Evolutionary conservation across 2,888 invertebrate genomes (phyloP).

Genomic region (Pristionchus maxplancki): DNA sequence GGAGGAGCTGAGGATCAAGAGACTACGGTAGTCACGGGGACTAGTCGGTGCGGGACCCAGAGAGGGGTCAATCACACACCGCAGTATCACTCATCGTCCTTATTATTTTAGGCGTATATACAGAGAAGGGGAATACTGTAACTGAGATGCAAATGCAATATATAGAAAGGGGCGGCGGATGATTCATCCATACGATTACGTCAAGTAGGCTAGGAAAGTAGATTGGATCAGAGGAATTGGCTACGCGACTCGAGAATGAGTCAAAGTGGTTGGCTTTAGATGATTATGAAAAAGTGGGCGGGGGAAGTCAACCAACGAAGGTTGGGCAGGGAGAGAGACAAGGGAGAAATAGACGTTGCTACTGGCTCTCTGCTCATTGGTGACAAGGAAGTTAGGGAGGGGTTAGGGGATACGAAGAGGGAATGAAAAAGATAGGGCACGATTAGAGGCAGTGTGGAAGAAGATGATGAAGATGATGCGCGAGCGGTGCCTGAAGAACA

Average conservation of each 20-base stretch:
- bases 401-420: not conserved
- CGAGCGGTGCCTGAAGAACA: not conserved
- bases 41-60: not conserved
- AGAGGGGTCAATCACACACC: not conserved
- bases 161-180: not conserved
- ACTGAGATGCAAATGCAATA: not conserved
- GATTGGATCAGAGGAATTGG: not conserved
- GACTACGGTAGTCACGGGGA: not conserved
- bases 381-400: not conserved
- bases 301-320: not conserved
- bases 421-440: not conserved
- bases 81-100: not conserved
- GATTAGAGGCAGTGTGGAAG: not conserved
- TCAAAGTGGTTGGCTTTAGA: not conserved
- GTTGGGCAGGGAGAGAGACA: not conserved
- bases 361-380: not conserved
- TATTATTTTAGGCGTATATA: slow-evolving; percentile 8
- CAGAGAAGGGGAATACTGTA: slow-evolving; percentile 40
- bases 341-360: not conserved
- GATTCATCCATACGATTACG: slow-evolving; percentile 4
- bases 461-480: not conserved
- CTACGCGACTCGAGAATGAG: not conserved
- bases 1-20: not conserved
- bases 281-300: slow-evolving; percentile 1
- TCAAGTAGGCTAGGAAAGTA: slow-evolving; percentile 27